These are phyloP conservation scores for Ophion costatus DNA, from an alignment of 2,888 invertebrate species.

Conservation along the genomic window DNA sequence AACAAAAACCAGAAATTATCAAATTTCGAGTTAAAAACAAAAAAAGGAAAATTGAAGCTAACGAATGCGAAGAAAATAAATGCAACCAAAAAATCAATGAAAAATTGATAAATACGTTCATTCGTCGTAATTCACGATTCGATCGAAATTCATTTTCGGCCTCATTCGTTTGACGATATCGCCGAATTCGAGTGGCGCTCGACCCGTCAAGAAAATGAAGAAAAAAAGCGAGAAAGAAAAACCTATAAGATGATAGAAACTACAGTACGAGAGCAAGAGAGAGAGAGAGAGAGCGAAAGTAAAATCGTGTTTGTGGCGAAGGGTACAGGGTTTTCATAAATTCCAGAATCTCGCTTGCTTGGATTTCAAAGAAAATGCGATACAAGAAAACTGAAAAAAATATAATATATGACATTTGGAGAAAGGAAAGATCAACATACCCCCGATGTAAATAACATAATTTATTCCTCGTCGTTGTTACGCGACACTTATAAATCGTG, in stretches of 20 bases:
- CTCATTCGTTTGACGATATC: too few species aligned
- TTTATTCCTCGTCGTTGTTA: conserved; percentile 58
- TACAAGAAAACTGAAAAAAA: conserved; percentile 50
- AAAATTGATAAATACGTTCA: not conserved
- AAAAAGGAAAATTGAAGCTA: not conserved
- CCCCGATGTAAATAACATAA: conserved; percentile 65
- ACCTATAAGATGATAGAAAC: not conserved
- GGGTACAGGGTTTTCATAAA: conserved; percentile 73
- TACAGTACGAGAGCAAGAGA: not conserved
- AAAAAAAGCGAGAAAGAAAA: not conserved
- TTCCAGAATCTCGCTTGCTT: conserved; percentile 50
- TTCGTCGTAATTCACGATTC: too few species aligned
- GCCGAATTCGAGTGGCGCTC: conserved; percentile 3
- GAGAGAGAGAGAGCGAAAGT: conserved; percentile 49
- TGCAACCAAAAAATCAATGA: not conserved
- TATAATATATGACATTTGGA: conserved; percentile 34
- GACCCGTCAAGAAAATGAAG: not conserved
- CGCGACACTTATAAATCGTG: conserved; percentile 48
- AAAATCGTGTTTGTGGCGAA: conserved; percentile 29
- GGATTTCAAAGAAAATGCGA: conserved; percentile 31
- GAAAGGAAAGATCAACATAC: conserved; percentile 43
- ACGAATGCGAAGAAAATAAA: conserved; percentile 1
- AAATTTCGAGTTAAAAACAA: conserved; percentile 15
- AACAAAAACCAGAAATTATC: conserved; percentile 8
- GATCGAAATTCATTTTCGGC: too few species aligned